A percentile compares a stretch with the other conserved stretches of the same genome.
Evolutionary conservation across 2,113 vertebrate species (phyloP).

Genomic region (Plecotus auritus): DNA sequence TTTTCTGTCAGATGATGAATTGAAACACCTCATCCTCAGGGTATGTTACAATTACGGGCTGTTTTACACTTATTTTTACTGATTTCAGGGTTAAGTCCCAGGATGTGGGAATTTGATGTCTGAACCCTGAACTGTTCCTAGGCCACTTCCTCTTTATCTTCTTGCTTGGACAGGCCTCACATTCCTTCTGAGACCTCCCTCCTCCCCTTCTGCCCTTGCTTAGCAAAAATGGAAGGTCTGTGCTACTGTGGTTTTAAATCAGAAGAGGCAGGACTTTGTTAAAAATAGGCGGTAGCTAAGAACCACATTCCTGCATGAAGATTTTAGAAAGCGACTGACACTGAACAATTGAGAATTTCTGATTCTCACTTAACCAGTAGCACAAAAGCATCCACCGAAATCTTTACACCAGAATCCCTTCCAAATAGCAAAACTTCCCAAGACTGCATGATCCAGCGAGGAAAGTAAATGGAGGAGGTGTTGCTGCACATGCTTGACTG

Average conservation of each 20-base stretch:
- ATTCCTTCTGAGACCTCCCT: background rate
- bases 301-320: background rate
- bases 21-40: constrained; percentile 98
- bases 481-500: background rate
- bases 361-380: background rate
- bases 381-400: background rate
- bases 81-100: background rate
- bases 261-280: constrained; percentile 6
- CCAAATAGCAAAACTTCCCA: background rate
- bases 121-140: background rate
- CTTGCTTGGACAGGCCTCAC: background rate
- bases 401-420: background rate
- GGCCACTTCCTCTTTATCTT: background rate
- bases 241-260: background rate
- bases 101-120: background rate
- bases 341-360: background rate
- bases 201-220: background rate
- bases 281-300: background rate
- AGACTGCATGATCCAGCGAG: background rate
- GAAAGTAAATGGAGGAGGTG: background rate
- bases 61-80: background rate
- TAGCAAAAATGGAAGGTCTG: background rate
- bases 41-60: constrained; percentile 79
- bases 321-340: background rate
- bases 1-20: constrained; percentile 97